Percentiles rank a stretch among this genome's conserved stretches.
phyloP scores from a whole-genome alignment of 2,888 invertebrate genomes.

The Cerceris rybyensis region DNA sequence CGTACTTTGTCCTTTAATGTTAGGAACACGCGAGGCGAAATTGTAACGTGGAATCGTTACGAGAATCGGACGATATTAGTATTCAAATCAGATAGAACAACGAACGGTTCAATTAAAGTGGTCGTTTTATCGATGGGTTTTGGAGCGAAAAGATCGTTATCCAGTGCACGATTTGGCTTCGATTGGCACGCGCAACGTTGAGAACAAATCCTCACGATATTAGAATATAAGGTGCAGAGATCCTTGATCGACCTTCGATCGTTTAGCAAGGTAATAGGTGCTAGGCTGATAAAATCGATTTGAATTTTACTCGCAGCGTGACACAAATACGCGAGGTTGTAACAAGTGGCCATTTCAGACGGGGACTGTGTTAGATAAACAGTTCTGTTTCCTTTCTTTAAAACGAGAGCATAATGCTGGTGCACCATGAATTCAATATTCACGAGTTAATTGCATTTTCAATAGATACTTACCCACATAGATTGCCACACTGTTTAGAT shows the following conservation, averaged over 20 bases:
- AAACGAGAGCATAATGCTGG: too few species aligned
- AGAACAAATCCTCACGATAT: constrained; percentile 14
- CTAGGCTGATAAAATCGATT: constrained; percentile 21
- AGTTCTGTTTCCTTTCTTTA: too few species aligned
- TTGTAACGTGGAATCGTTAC: not conserved
- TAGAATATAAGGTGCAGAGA: constrained; percentile 12
- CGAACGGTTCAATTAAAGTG: constrained; percentile 26
- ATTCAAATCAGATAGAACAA: constrained; percentile 25
- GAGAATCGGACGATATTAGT: constrained; percentile 18
- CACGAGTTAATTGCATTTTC: too few species aligned
- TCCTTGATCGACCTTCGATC: constrained; percentile 42
- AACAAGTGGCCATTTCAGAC: not conserved
- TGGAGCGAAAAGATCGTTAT: constrained; percentile 48
- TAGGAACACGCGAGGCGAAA: constrained; percentile 15
- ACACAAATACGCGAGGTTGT: not conserved
- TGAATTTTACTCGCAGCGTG: constrained; percentile 19
- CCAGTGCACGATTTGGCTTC: not conserved
- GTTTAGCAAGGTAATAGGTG: constrained; percentile 31
- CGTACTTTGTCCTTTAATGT: constrained; percentile 27
- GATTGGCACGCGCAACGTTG: not conserved
- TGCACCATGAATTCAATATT: too few species aligned
- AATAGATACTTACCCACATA: too few species aligned
- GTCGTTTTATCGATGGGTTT: constrained; percentile 22
- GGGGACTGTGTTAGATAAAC: too few species aligned
- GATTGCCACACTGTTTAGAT: too few species aligned